phyloP scores from a whole-genome alignment of 2,888 invertebrate species.

The Plebejus melissa region DNA sequence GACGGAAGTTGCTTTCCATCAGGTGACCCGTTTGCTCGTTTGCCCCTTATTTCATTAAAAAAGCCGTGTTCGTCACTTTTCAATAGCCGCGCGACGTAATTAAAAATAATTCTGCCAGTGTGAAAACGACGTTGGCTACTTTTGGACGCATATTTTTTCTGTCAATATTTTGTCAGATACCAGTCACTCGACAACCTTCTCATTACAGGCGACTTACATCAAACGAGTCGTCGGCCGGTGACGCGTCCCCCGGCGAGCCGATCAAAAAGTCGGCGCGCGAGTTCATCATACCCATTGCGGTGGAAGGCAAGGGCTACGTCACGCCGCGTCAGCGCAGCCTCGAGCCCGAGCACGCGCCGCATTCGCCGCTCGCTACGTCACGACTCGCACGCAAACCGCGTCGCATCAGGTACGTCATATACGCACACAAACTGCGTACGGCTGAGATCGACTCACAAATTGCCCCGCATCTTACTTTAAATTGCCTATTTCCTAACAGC shows the following conservation, averaged over 20 bases:
- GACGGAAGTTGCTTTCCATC: no score
- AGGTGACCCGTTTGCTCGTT: no score
- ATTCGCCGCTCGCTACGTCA: conserved; percentile 43
- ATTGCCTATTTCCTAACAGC: conserved; percentile 41
- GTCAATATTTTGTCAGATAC: not conserved
- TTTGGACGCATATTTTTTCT: no score
- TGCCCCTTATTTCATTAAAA: no score
- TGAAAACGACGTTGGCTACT: no score
- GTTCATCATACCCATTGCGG: conserved; percentile 95
- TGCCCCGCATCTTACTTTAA: no score
- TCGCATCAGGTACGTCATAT: conserved; percentile 80
- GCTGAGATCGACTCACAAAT: no score
- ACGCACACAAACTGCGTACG: no score
- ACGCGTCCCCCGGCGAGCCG: conserved; percentile 74
- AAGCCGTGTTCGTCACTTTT: no score
- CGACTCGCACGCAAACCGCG: conserved; percentile 66
- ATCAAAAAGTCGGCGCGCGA: conserved; percentile 93
- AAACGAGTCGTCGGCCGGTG: conserved; percentile 83
- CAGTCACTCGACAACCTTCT: not conserved
- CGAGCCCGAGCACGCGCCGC: conserved; percentile 82
- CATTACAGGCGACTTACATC: conserved; percentile 62
- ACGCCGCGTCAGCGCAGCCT: conserved; percentile 86
- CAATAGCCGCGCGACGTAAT: no score
- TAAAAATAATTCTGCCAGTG: no score
- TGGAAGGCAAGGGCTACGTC: conserved; percentile 93